Percentiles rank a stretch among this genome's conserved stretches.
phyloP scores from a whole-genome alignment of 53 echinoderm and acorn worm genomes.

The Paelopatides confundens region DNA sequence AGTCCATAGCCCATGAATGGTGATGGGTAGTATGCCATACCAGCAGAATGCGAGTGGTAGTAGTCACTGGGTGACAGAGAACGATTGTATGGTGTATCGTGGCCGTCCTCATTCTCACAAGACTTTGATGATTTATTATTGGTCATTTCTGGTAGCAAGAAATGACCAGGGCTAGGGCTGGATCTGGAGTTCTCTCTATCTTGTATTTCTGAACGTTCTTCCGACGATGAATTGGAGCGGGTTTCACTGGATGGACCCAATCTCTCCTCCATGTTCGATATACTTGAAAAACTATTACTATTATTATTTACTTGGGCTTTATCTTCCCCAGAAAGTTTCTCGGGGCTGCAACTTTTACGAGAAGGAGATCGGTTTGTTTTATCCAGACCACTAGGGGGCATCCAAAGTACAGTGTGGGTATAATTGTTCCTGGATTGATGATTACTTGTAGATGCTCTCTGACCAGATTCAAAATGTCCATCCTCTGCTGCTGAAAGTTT shows the following conservation, averaged over 20 bases:
- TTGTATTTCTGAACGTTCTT: not conserved
- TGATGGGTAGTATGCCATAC: constrained; percentile 35
- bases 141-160: not conserved
- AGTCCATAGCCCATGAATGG: constrained; percentile 44
- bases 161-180: constrained; percentile 20
- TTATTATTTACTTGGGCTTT: not conserved
- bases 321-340: not conserved
- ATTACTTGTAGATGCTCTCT: constrained; percentile 1
- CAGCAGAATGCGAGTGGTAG: constrained; percentile 31
- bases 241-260: not conserved
- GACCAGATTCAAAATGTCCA: not conserved
- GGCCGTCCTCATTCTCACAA: not conserved
- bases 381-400: not conserved
- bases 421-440: not conserved
- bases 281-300: constrained; percentile 13
- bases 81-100: not conserved
- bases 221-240: not conserved
- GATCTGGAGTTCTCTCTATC: not conserved
- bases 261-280: not conserved
- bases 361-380: not conserved
- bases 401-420: constrained; percentile 33
- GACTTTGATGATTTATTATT: not conserved
- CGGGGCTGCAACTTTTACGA: not conserved
- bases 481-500: not conserved
- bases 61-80: constrained; percentile 28